These are phyloP conservation scores for Boloria euphrosyne DNA, from an alignment of 2,888 invertebrate species.

Conservation along the genomic window DNA sequence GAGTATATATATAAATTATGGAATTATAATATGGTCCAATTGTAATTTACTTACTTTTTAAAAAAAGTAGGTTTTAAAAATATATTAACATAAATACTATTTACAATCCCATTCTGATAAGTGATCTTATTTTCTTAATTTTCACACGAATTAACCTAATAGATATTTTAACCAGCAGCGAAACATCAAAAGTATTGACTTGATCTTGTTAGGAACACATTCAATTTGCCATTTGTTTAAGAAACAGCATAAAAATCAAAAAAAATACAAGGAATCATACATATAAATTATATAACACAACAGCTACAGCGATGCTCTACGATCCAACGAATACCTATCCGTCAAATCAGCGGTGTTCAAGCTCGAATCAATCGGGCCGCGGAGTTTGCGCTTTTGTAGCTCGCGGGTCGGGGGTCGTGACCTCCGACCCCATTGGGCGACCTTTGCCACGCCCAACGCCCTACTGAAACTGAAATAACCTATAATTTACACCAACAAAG, in stretches of 20 bases:
- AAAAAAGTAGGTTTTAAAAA: too few species aligned
- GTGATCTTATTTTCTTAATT: too few species aligned
- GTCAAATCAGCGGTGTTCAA: conserved; percentile 54
- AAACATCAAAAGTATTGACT: too few species aligned
- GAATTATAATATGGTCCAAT: background rate
- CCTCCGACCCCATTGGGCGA: conserved; percentile 80
- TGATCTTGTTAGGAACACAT: too few species aligned
- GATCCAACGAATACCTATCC: conserved; percentile 29
- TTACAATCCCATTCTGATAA: too few species aligned
- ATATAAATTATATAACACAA: background rate
- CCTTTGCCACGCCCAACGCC: conserved; percentile 76
- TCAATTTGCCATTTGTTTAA: too few species aligned
- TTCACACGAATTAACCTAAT: too few species aligned
- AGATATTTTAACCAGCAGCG: too few species aligned
- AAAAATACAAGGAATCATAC: background rate
- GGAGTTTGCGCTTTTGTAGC: conserved; percentile 53
- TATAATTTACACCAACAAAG: conserved; percentile 19
- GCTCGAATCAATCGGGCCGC: conserved; percentile 57
- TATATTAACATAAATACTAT: too few species aligned
- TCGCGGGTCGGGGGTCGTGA: conserved; percentile 68
- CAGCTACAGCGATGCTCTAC: background rate
- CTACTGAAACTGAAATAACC: conserved; percentile 51
- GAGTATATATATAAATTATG: too few species aligned
- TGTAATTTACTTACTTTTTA: too few species aligned
- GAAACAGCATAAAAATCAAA: background rate